Evolutionary conservation across 2,888 invertebrate species (phyloP).

Genomic region (Athetis lepigone): DNA sequence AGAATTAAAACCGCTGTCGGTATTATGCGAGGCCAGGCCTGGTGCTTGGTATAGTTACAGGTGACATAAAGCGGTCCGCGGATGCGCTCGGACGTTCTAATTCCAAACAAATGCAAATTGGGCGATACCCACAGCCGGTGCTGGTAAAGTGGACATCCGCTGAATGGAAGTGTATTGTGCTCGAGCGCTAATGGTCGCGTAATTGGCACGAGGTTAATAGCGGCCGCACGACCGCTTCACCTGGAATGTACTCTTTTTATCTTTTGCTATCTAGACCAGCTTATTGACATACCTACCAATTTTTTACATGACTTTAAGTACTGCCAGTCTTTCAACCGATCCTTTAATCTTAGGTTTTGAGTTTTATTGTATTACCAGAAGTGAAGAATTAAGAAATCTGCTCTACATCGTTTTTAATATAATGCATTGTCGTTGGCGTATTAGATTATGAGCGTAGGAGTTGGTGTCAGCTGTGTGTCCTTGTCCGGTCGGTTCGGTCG

Average conservation of each 20-base stretch:
- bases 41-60: constrained; percentile 65
- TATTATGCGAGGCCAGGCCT: constrained; percentile 60
- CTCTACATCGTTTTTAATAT: background rate
- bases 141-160: constrained; percentile 82
- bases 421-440: constrained; percentile 20
- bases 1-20: constrained; percentile 72
- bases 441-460: constrained; percentile 69
- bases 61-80: constrained; percentile 76
- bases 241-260: constrained; percentile 66
- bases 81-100: constrained; percentile 76
- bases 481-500: constrained; percentile 74
- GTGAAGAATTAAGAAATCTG: background rate
- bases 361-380: background rate
- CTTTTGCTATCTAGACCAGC: constrained; percentile 60
- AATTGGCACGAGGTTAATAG: constrained; percentile 86
- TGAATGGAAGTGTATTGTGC: constrained; percentile 85
- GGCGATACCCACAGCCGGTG: constrained; percentile 65
- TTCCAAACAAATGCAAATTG: constrained; percentile 89
- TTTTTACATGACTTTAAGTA: background rate
- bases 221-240: constrained; percentile 70
- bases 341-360: background rate
- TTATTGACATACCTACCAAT: constrained; percentile 14
- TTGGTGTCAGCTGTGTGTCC: constrained; percentile 81
- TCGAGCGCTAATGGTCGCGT: constrained; percentile 83
- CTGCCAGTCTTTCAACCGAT: background rate